These are phyloP conservation scores for Natator depressus DNA, from an alignment of 2,113 vertebrate species.

Conservation along the genomic window DNA sequence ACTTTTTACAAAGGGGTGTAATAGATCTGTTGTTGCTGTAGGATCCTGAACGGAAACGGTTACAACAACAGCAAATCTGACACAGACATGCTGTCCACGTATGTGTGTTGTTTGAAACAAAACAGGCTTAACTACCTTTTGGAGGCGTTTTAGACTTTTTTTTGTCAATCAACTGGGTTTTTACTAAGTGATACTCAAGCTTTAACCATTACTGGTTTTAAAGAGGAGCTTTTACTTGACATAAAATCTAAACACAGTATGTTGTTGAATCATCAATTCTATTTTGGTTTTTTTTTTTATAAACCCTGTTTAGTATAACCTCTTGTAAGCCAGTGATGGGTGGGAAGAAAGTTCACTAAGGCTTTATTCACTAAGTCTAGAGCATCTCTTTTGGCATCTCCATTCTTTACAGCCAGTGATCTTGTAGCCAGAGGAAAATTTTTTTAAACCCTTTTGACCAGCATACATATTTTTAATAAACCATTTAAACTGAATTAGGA, in stretches of 20 bases:
- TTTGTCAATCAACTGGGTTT: background rate
- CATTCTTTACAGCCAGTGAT: background rate
- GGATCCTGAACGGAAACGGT: rapidly evolving
- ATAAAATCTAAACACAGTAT: background rate
- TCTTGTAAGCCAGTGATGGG: background rate
- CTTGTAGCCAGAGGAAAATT: background rate
- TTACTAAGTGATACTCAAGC: background rate
- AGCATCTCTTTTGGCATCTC: background rate
- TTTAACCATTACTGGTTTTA: background rate
- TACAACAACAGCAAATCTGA: rapidly evolving
- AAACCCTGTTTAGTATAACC: background rate
- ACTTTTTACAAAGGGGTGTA: rapidly evolving
- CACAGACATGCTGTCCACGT: background rate
- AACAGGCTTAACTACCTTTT: background rate
- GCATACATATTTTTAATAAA: background rate
- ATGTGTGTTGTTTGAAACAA: rapidly evolving
- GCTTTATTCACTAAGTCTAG: background rate
- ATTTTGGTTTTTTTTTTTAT: background rate
- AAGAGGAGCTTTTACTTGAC: background rate
- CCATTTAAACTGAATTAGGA: background rate
- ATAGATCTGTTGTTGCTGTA: background rate
- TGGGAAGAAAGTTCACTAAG: background rate
- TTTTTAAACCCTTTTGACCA: background rate
- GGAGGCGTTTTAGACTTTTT: background rate
- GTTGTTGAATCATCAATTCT: background rate